phyloP scores from a whole-genome alignment of 2,113 vertebrate genomes.

The Laticauda colubrina region DNA sequence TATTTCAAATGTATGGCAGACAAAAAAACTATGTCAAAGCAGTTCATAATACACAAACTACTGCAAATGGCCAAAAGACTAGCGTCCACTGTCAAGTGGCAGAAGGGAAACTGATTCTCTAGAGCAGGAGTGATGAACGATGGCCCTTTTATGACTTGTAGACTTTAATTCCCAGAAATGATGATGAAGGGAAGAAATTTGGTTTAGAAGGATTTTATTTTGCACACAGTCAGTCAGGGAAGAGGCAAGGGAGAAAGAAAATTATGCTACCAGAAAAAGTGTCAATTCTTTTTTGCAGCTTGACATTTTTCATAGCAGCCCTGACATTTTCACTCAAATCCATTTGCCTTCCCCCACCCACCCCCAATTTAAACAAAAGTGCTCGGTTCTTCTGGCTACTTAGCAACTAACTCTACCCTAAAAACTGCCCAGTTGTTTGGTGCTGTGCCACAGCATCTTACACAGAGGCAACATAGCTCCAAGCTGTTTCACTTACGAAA shows the following conservation, averaged over 20 bases:
- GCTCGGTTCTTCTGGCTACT: constrained; percentile 11
- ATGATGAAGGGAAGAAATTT: background rate
- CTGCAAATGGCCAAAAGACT: background rate
- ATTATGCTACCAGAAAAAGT: background rate
- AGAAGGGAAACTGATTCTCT: background rate
- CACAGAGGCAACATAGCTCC: constrained; percentile 2
- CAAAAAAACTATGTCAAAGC: background rate
- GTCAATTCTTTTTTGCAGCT: background rate
- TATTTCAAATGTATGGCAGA: background rate
- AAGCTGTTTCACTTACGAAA: constrained; percentile 23
- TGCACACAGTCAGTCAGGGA: background rate
- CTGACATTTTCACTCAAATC: constrained; percentile 7
- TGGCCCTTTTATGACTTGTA: background rate
- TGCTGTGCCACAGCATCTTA: background rate
- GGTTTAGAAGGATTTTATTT: background rate
- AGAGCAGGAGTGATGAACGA: background rate
- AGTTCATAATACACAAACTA: background rate
- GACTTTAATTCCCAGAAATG: background rate
- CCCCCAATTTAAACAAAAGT: constrained; percentile 25
- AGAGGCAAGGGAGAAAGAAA: background rate
- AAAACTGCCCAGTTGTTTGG: constrained; percentile 16
- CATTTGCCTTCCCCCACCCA: constrained; percentile 11
- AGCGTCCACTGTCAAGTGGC: background rate
- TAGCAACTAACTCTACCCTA: constrained; percentile 40
- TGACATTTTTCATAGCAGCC: background rate